Evolutionary conservation across 2,888 invertebrate species (phyloP).

Genomic region (Aquatica leii): DNA sequence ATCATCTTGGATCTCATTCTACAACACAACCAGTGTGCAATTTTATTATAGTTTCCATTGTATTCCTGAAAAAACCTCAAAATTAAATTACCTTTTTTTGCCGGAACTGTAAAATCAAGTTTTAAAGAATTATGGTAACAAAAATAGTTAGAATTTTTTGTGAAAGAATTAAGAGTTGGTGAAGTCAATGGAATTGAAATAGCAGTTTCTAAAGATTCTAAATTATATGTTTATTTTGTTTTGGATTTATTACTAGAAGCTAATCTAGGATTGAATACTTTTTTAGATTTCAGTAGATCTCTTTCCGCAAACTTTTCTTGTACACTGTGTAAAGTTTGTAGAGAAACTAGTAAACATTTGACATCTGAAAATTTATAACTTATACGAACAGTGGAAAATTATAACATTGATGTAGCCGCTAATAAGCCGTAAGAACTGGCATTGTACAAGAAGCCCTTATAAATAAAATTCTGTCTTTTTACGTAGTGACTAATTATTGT

Average conservation of each 20-base stretch:
- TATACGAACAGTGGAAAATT: too few relatives aligned
- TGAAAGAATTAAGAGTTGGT: constrained; percentile 6
- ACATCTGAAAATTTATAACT: too few relatives aligned
- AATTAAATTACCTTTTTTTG: constrained; percentile 28
- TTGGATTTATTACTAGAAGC: not conserved
- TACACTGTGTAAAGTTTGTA: too few relatives aligned
- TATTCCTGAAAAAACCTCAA: constrained; percentile 38
- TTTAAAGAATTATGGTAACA: constrained; percentile 17
- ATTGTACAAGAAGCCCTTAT: too few relatives aligned
- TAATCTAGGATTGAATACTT: constrained; percentile 13
- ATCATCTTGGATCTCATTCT: constrained; percentile 43
- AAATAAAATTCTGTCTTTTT: constrained; percentile 36
- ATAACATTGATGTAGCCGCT: too few relatives aligned
- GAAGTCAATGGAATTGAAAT: constrained; percentile 15
- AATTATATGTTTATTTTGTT: constrained; percentile 5
- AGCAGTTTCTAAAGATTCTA: not conserved
- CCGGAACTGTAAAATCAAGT: constrained; percentile 39
- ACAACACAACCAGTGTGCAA: constrained; percentile 41
- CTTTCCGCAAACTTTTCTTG: not conserved
- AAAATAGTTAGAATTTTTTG: not conserved
- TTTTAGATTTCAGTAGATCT: too few relatives aligned
- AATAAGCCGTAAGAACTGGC: too few relatives aligned
- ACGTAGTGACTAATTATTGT: constrained; percentile 25
- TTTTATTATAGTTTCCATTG: constrained; percentile 43
- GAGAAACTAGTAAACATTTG: too few relatives aligned